A percentile compares a stretch with the other conserved stretches of the same genome.
These are phyloP conservation scores for Leiothrix lutea DNA, from an alignment of 2,113 vertebrate species.

Conservation along the genomic window DNA sequence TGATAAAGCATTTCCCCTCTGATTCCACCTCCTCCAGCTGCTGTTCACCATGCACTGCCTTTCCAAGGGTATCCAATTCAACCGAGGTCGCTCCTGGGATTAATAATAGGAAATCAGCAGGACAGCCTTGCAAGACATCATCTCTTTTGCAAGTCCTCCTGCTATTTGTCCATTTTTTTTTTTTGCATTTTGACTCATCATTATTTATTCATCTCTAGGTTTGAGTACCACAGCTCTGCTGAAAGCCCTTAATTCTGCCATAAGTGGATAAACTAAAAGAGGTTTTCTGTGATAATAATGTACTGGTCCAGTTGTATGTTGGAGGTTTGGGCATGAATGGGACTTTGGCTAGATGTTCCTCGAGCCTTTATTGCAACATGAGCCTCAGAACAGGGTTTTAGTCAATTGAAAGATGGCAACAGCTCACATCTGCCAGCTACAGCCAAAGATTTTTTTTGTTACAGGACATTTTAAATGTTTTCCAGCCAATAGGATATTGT, in stretches of 20 bases:
- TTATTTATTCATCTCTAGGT: not conserved
- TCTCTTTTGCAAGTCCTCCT: not conserved
- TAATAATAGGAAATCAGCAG: not conserved
- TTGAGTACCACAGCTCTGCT: not conserved
- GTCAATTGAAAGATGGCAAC: no score
- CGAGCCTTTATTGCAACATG: no score
- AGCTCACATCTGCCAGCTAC: no score
- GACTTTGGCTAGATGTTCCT: no score
- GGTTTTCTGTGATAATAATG: not conserved
- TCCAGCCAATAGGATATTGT: no score
- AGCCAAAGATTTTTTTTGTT: no score
- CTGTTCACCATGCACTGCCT: not conserved
- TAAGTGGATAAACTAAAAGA: not conserved
- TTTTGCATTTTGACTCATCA: not conserved
- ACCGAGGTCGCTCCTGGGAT: not conserved
- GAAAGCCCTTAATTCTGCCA: not conserved
- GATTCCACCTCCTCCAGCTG: not conserved
- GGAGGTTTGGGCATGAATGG: no score
- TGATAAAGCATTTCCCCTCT: not conserved
- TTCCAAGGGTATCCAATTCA: not conserved
- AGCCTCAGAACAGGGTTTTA: no score
- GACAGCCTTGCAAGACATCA: not conserved
- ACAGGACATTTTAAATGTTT: no score
- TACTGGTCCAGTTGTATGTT: rapidly evolving
- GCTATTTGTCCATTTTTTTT: not conserved